Evolutionary conservation across 1,140 invertebrate species (phyloP).

Genomic region (Bombus pyrosoma): DNA sequence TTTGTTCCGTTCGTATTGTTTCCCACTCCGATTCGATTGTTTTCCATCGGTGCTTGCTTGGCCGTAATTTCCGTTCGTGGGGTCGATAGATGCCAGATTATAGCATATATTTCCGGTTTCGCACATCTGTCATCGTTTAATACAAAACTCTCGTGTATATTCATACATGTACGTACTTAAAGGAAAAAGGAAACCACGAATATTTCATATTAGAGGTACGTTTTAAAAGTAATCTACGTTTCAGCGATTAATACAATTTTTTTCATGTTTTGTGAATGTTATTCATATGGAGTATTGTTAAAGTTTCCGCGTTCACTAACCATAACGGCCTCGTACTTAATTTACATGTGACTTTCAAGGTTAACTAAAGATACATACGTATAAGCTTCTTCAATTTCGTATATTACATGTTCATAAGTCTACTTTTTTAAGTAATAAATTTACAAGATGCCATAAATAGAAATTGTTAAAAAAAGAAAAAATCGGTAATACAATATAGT

Average conservation of each 20-base stretch:
- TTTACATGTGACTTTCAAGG: slow-evolving; percentile 25
- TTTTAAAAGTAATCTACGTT: slow-evolving; percentile 17
- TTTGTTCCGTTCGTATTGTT: slow-evolving; percentile 67
- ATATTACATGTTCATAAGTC: background rate
- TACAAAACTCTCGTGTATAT: slow-evolving; percentile 28
- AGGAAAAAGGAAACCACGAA: too few species aligned
- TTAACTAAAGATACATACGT: background rate
- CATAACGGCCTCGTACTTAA: slow-evolving; percentile 58
- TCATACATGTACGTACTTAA: background rate
- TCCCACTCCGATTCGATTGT: slow-evolving; percentile 73
- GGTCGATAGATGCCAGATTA: slow-evolving; percentile 65
- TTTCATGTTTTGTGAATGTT: background rate
- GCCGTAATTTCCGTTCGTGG: slow-evolving; percentile 73
- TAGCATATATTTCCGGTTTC: slow-evolving; percentile 69
- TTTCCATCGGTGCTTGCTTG: slow-evolving; percentile 68
- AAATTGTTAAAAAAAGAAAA: background rate
- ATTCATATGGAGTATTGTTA: slow-evolving; percentile 19
- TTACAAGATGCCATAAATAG: background rate
- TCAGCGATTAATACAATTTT: background rate
- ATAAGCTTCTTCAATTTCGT: background rate
- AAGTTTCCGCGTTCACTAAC: slow-evolving; percentile 39
- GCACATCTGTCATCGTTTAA: slow-evolving; percentile 66
- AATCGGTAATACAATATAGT: background rate
- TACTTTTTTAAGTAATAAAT: background rate
- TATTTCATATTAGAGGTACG: background rate